Base-by-base conservation (phyloP, 2,888 invertebrate species). In the Therioaphis trifolii region DNA sequence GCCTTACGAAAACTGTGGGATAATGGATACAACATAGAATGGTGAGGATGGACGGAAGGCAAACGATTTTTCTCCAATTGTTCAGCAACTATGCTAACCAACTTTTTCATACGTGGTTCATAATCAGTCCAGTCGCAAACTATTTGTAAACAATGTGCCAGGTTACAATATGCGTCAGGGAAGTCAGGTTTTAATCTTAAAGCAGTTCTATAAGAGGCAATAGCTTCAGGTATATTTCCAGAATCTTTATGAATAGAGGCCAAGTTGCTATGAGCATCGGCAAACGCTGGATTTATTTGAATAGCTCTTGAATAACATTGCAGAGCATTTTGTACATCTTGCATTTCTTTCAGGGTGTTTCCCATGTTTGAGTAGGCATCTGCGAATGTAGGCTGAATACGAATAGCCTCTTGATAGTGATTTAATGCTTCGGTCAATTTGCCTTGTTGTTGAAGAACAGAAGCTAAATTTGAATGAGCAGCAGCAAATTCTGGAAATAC, bases 321-420 rank as follows among this genome's bases (percentile, higher is more conserved):
- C 85, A 99, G 90, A 49, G 99, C 99, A 2, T 97, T 98, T 85
- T 94, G 93, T 75, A 96, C 94, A 89, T 99, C 99, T 89, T 98
- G 97, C 93, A 99, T 93, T 89, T 99, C 99, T 89, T 99, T 97
- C 84, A 99, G 90, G 2, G 99, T 98, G 88, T 99, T 99, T 68
- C 99, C 99, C 99, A 99, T 99, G 89, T 99, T 99, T 86, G 97
- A 97, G 89, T 98, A 99, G 14, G 99, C 99, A 91, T 99, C 99
- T 75, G 99, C 99, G 90, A 99, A 99, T 61, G 96, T 96, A 29
- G 99, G 99, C 88, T 99, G 98, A 88, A 99, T 99, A 88, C 96
- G 92, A 87, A 99, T 98, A 63, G 99, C 99, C 89, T 98, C 97
- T 89, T 95, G 97, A 89, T 99, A 99, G 90, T 99, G 98, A 93